These are phyloP conservation scores for Leuciscus idus DNA, from an alignment of 2,113 vertebrate species.

Conservation along the genomic window DNA sequence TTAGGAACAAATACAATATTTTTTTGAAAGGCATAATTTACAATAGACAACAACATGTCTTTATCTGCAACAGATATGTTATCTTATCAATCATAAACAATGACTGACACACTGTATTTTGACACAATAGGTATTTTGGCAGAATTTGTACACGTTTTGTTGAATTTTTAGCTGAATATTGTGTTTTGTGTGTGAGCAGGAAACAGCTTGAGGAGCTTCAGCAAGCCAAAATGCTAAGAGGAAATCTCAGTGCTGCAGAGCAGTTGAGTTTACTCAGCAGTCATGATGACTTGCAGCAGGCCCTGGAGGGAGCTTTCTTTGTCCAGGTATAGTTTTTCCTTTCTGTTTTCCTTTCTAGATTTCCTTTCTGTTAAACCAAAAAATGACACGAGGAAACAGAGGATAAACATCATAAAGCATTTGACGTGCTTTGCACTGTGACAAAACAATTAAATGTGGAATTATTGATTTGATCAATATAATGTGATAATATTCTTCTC, in stretches of 20 bases:
- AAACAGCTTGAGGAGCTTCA: constrained; percentile 84
- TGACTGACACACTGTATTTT: neutral
- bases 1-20: neutral
- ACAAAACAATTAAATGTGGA: too few species aligned
- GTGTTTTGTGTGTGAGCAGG: constrained; percentile 70
- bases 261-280: constrained; percentile 85
- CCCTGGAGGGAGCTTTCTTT: constrained; percentile 87
- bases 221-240: constrained; percentile 81
- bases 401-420: neutral
- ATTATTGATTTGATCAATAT: too few species aligned
- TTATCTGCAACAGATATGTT: neutral
- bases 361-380: neutral
- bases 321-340: constrained; percentile 83
- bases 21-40: neutral
- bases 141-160: neutral
- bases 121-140: neutral
- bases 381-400: neutral
- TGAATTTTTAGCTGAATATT: neutral
- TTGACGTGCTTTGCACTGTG: too few species aligned
- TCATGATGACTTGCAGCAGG: constrained; percentile 77
- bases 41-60: neutral
- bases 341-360: neutral
- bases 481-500: too few species aligned
- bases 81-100: neutral
- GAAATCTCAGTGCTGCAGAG: constrained; percentile 73